Base-by-base conservation (phyloP, 2,113 vertebrate species). In the Oncorhynchus clarkii region DNA sequence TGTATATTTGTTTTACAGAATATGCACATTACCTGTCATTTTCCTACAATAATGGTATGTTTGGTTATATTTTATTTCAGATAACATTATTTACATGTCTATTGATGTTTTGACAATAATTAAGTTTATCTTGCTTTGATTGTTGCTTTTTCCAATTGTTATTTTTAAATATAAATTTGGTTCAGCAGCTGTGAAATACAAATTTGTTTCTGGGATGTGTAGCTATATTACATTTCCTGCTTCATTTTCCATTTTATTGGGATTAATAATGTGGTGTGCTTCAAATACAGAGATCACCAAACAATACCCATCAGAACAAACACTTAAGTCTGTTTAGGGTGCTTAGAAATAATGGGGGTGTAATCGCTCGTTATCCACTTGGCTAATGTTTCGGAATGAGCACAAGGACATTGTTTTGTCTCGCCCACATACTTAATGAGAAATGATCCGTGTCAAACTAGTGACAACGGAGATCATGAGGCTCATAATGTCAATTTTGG, bases 401-500 rank as follows among this genome's bases (percentile, higher is more conserved):
- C 66, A 65, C 75, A 82, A 78, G 76, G 76, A 82, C 80, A 80
- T 83, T 88, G 76, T 82, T 75, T 81, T 67, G 73, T 74, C 81
- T 83, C 75, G 26, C 77, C 80, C 79, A 73, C 75, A 80, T 81
- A 74, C 78, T 83, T 75, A 72, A 78, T 80, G 75, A 83, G 71
- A 85, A 86, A 85, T 80, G 75, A 83, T 85, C 79, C 71, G 72
- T 82, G 81, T 75, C 82, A 83, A 74, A 78, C 80, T 45, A 67
- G 70, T 66, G 79, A 78, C 72, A 78, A 75, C 82, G 49, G 65
- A 78, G 72, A 79, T 77, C 39, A 45, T 12, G 12, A n/a, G n/a
- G 39, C 48, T 26, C 39, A 70, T 76, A 59, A 72, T 34, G 20
- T 76, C 70, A 16, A 14, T n/a, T 69, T 31, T 48, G 27, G 64